These are phyloP conservation scores for Scaptomyza flava DNA, from an alignment of 2,888 invertebrate genomes.

Conservation along the genomic window DNA sequence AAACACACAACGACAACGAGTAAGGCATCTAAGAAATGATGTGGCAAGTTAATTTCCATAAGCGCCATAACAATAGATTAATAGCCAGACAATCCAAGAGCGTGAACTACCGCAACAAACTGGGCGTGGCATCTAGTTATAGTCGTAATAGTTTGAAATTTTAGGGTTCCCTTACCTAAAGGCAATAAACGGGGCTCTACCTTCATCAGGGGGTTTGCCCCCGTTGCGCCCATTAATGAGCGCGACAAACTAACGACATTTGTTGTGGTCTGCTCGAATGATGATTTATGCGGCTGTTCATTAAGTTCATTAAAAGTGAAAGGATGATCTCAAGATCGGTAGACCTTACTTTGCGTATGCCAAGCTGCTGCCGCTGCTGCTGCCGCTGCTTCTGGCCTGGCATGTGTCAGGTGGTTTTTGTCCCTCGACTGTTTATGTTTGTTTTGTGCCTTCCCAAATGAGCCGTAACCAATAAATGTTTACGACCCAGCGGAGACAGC, in stretches of 20 bases:
- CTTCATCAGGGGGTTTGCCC: not conserved
- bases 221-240: conserved; percentile 63
- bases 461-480: conserved; percentile 79
- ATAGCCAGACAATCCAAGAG: conserved; percentile 53
- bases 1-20: conserved; percentile 34
- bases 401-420: conserved; percentile 44
- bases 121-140: conserved; percentile 23
- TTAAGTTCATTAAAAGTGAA: conserved; percentile 79
- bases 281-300: conserved; percentile 76
- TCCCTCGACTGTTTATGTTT: conserved; percentile 38
- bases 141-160: not conserved
- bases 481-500: conserved; percentile 53
- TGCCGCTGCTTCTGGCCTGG: not conserved
- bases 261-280: conserved; percentile 53
- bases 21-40: conserved; percentile 62
- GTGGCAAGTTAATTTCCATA: conserved; percentile 73
- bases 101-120: conserved; percentile 42
- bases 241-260: conserved; percentile 74
- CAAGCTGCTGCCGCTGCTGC: not conserved
- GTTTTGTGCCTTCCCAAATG: conserved; percentile 64
- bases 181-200: conserved; percentile 1
- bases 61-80: conserved; percentile 69
- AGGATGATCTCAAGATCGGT: conserved; percentile 57
- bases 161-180: not conserved
- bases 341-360: conserved; percentile 13